phyloP scores from a whole-genome alignment of 2,797 vertebrate species.

The Lacerta agilis region DNA sequence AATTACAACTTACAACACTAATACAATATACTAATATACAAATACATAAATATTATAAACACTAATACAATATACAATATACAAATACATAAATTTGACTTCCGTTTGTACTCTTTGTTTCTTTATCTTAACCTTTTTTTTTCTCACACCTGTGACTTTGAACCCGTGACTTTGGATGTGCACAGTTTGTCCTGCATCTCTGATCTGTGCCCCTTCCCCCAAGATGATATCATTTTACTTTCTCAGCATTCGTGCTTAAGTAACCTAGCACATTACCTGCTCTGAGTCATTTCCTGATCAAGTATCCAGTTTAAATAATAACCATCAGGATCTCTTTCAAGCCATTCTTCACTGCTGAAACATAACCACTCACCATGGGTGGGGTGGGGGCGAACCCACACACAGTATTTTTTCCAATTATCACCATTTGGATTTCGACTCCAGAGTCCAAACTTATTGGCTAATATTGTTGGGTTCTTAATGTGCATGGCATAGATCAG shows the following conservation, averaged over 20 bases:
- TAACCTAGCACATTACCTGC: background rate
- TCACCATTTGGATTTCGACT: background rate
- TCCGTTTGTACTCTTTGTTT: too few species aligned
- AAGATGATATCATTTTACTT: background rate
- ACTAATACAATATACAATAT: too few species aligned
- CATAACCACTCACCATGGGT: background rate
- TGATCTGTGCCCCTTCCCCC: background rate
- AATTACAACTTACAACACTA: too few species aligned
- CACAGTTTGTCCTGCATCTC: background rate
- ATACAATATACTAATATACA: too few species aligned
- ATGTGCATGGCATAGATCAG: too few species aligned
- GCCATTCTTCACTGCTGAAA: background rate
- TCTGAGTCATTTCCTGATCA: background rate
- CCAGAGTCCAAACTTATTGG: background rate
- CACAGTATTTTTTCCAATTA: background rate
- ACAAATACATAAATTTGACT: too few species aligned
- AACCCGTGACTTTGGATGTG: background rate
- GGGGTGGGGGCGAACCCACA: too few species aligned
- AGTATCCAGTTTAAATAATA: background rate
- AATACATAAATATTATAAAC: too few species aligned
- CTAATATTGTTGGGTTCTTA: too few species aligned
- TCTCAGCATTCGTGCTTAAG: background rate
- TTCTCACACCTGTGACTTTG: too few species aligned
- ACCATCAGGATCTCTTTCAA: background rate
- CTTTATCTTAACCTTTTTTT: too few species aligned